A percentile compares a stretch with the other conserved stretches of the same genome.
phyloP scores from a whole-genome alignment of 2,113 vertebrate species.

The Hystrix cristata region DNA sequence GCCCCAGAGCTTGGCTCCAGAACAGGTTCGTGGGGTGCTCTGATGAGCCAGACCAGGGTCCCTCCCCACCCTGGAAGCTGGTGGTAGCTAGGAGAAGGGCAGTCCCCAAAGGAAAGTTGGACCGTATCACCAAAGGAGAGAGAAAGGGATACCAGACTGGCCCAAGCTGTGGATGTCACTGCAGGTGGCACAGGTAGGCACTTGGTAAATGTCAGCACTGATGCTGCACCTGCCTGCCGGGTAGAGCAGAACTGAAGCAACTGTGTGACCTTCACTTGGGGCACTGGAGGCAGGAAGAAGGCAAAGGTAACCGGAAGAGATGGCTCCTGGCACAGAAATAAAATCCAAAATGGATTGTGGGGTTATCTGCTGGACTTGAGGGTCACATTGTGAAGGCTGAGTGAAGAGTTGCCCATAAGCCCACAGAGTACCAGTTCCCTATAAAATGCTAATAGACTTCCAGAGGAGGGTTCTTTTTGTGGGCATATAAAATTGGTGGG shows the following conservation, averaged over 20 bases:
- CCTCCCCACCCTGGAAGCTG: not conserved
- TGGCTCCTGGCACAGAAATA: not conserved
- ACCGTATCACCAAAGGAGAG: not conserved
- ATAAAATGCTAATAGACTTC: not conserved
- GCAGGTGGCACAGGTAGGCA: not conserved
- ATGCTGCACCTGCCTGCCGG: not conserved
- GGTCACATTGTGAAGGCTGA: not conserved
- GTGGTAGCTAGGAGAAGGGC: not conserved
- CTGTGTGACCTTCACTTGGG: not conserved
- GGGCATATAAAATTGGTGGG: not conserved
- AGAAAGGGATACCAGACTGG: not conserved
- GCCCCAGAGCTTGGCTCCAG: rapidly evolving
- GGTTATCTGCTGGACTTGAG: not conserved
- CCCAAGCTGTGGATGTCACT: not conserved
- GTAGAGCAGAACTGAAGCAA: not conserved
- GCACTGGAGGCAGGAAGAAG: not conserved
- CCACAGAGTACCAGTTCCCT: not conserved
- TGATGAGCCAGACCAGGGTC: not conserved
- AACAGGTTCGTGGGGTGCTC: not conserved
- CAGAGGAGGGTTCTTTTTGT: not conserved
- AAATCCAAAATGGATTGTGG: not conserved
- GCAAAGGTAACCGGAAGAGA: not conserved
- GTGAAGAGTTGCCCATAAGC: not conserved
- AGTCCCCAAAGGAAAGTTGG: not conserved
- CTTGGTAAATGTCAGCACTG: not conserved